Evolutionary conservation across 2,797 vertebrate species (phyloP).

Genomic region (Rhodeus uyekii): DNA sequence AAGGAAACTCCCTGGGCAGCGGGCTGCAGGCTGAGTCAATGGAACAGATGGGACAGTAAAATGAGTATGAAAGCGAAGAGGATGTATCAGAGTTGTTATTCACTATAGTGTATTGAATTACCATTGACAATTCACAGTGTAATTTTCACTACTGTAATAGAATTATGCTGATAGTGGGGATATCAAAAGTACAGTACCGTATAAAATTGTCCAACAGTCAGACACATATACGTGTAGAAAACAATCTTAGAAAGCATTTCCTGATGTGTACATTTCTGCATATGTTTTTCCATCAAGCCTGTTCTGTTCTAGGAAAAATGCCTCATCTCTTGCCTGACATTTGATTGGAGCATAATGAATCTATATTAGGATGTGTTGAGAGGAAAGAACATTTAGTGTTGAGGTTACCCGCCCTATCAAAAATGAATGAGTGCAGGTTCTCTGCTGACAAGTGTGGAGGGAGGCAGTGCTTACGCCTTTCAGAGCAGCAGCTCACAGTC

Average conservation of each 20-base stretch:
- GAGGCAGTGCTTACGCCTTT: constrained; percentile 4
- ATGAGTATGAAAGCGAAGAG: constrained; percentile 4
- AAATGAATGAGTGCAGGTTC: constrained; percentile 28
- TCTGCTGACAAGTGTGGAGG: not conserved
- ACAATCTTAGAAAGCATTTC: not conserved
- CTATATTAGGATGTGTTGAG: not conserved
- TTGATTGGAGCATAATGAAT: not conserved
- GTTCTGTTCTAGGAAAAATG: not conserved
- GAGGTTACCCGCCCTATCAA: constrained; percentile 37
- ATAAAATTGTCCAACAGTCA: too few relatives aligned
- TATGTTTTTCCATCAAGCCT: not conserved
- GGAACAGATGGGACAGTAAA: constrained; percentile 32
- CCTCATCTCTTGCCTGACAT: not conserved
- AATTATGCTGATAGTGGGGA: not conserved
- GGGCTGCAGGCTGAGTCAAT: constrained; percentile 7
- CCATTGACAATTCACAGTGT: not conserved
- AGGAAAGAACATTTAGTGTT: constrained; percentile 39
- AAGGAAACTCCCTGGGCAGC: constrained; percentile 43
- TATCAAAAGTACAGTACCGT: not conserved
- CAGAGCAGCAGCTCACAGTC: not conserved
- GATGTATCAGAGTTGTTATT: not conserved
- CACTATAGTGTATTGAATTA: constrained; percentile 2
- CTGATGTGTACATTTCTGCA: not conserved
- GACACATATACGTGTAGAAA: too few relatives aligned
- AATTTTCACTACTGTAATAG: not conserved